These are phyloP conservation scores for Oscheius sp. DNA, from an alignment of 2,888 invertebrate genomes.

Conservation along the genomic window DNA sequence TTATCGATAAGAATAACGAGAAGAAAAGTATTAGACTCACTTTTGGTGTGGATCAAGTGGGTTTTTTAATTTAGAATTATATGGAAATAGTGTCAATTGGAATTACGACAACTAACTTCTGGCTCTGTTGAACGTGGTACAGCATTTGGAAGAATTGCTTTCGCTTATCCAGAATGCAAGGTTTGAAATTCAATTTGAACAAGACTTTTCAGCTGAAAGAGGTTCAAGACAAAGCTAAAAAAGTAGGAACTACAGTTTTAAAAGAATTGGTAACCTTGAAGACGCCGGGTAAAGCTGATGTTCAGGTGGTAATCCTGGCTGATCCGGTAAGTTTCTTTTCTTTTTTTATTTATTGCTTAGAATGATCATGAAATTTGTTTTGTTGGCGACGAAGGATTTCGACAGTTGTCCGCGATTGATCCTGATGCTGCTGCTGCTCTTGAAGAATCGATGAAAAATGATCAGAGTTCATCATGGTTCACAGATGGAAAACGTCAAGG, in stretches of 20 bases:
- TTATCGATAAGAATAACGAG: constrained; percentile 75
- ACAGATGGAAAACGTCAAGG: constrained; percentile 7
- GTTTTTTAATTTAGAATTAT: neutral
- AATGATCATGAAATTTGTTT: constrained; percentile 98
- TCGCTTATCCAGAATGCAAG: constrained; percentile 80
- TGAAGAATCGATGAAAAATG: constrained; percentile 73
- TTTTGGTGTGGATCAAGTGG: constrained; percentile 49
- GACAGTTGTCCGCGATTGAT: constrained; percentile 79
- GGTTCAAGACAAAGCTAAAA: constrained; percentile 81
- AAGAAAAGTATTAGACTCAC: constrained; percentile 39
- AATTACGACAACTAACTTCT: constrained; percentile 75
- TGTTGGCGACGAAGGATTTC: constrained; percentile 93
- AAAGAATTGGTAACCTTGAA: constrained; percentile 90
- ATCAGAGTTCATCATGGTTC: constrained; percentile 60
- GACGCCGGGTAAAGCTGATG: constrained; percentile 96
- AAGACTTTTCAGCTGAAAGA: constrained; percentile 77
- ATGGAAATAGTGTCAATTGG: constrained; percentile 76
- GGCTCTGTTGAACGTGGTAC: constrained; percentile 82
- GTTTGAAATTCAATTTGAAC: constrained; percentile 17
- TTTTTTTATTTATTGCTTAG: constrained; percentile 71
- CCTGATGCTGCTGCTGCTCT: constrained; percentile 83
- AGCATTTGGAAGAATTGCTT: constrained; percentile 94
- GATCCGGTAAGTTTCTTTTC: constrained; percentile 80
- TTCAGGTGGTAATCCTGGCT: constrained; percentile 91
- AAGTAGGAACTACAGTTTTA: constrained; percentile 79